These are phyloP conservation scores for Rhinoptilus africanus DNA, from an alignment of 2,113 vertebrate species.

Conservation along the genomic window DNA sequence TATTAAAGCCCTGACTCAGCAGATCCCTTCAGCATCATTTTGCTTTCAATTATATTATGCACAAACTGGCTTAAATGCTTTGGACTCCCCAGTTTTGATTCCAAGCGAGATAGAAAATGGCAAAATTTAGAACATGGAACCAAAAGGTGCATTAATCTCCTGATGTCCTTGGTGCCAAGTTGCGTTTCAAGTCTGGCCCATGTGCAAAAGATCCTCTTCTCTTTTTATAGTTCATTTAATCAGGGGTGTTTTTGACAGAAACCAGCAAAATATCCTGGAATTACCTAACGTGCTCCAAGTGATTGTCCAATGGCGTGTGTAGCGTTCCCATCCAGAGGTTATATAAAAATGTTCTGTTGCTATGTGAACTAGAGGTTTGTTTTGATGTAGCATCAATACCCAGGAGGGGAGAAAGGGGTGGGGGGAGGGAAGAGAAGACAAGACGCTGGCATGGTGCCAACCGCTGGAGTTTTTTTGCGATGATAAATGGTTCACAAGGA, in stretches of 20 bases:
- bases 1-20: conserved; percentile 4
- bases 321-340: background rate
- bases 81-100: background rate
- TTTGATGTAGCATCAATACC: conserved; percentile 61
- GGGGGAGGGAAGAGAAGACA: conserved; percentile 22
- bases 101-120: conserved; percentile 8
- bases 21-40: background rate
- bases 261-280: conserved; percentile 46
- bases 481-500: conserved; percentile 59
- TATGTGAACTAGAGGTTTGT: conserved; percentile 58
- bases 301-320: background rate
- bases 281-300: conserved; percentile 22
- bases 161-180: background rate
- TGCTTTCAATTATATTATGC: conserved; percentile 4
- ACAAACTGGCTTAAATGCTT: conserved; percentile 6
- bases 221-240: conserved; percentile 32
- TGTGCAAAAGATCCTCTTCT: conserved; percentile 8
- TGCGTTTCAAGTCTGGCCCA: conserved; percentile 1
- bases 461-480: conserved; percentile 27
- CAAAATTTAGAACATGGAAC: conserved; percentile 7
- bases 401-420: conserved; percentile 5
- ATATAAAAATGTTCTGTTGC: conserved; percentile 63
- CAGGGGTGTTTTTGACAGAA: conserved; percentile 39
- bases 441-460: conserved; percentile 33
- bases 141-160: conserved; percentile 36